A percentile compares a stretch with the other conserved stretches of the same genome.
Evolutionary conservation across 2,113 vertebrate genomes (phyloP).

Genomic region (Gambusia holbrooki): DNA sequence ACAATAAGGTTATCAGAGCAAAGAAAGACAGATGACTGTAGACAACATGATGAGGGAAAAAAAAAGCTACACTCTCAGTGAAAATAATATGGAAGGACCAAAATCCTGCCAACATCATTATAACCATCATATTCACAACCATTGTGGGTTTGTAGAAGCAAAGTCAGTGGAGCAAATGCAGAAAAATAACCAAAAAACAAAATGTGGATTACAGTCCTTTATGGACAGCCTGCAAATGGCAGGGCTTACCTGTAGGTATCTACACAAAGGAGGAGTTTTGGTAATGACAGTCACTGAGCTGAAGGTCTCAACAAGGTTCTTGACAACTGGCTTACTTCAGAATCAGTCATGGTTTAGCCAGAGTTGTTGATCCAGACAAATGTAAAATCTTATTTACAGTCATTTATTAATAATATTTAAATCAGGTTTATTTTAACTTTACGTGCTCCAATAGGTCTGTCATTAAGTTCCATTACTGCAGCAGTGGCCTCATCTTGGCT

Average conservation of each 20-base stretch:
- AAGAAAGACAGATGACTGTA: constrained; percentile 20
- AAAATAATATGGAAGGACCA: constrained; percentile 32
- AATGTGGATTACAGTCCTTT: constrained; percentile 20
- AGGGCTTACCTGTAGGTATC: constrained; percentile 45
- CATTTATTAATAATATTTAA: constrained; percentile 51
- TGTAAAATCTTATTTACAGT: constrained; percentile 17
- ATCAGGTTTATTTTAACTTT: constrained; percentile 97
- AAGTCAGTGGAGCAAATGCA: constrained; percentile 34
- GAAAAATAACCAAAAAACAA: constrained; percentile 19
- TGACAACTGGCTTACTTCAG: neutral
- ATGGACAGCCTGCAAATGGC: constrained; percentile 14
- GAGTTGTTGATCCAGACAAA: constrained; percentile 8
- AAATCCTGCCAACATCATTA: constrained; percentile 20
- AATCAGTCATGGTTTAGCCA: neutral
- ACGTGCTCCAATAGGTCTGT: constrained; percentile 95
- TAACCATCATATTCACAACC: constrained; percentile 20
- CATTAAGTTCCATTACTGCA: constrained; percentile 97
- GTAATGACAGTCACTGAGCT: constrained; percentile 9
- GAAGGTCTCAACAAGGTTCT: constrained; percentile 4
- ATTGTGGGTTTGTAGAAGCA: constrained; percentile 22
- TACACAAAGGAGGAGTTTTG: constrained; percentile 28
- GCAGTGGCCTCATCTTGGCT: constrained; percentile 95
- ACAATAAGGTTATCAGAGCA: constrained; percentile 37
- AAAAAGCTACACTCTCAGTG: constrained; percentile 29
- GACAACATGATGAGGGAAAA: constrained; percentile 6